A percentile compares a stretch with the other conserved stretches of the same genome.
phyloP scores from a whole-genome alignment of 1,140 invertebrate species.

The Delia radicum region DNA sequence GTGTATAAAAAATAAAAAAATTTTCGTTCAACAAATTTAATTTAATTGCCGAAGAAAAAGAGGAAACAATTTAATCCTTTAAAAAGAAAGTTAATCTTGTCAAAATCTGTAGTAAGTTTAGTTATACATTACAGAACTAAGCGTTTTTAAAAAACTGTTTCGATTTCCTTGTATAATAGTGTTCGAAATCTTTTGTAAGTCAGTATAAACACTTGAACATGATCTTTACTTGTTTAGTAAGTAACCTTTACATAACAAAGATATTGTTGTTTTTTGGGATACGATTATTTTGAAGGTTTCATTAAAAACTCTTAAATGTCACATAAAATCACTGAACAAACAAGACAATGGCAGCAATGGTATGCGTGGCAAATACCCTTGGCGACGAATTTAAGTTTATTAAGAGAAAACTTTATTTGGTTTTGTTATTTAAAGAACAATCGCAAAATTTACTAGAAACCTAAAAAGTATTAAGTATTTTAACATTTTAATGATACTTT shows the following conservation, averaged over 20 bases:
- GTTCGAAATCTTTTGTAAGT: background rate
- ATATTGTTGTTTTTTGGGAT: background rate
- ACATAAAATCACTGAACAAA: background rate
- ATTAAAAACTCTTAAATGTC: constrained; percentile 1
- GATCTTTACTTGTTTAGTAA: background rate
- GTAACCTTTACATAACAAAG: background rate
- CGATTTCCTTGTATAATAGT: too few species aligned
- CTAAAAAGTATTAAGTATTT: background rate
- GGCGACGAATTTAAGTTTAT: background rate
- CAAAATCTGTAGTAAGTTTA: too few species aligned
- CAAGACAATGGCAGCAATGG: background rate
- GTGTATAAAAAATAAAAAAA: too few species aligned
- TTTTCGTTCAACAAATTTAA: too few species aligned
- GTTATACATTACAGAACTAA: too few species aligned
- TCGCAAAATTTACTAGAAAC: background rate
- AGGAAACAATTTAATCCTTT: too few species aligned
- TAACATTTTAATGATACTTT: background rate
- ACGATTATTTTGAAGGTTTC: background rate
- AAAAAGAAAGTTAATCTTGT: too few species aligned
- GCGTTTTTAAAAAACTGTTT: too few species aligned
- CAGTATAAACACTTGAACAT: background rate
- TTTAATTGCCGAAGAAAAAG: too few species aligned
- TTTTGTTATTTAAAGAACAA: background rate
- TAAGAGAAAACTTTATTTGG: background rate
- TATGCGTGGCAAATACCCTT: background rate